These are phyloP conservation scores for Anabas testudineus DNA, from an alignment of 2,797 vertebrate species.

Conservation along the genomic window DNA sequence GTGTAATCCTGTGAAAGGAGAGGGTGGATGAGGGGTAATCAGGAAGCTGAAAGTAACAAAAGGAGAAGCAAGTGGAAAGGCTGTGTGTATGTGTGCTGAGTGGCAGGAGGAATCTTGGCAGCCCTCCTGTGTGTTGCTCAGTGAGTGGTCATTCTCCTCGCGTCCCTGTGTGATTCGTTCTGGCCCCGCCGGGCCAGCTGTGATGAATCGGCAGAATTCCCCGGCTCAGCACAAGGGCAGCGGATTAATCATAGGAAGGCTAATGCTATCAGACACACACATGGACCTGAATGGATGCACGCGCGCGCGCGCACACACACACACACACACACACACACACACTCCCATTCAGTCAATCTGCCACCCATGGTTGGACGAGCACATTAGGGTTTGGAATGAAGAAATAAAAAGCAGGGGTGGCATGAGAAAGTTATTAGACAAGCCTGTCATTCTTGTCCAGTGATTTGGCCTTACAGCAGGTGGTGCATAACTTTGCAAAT, in stretches of 20 bases:
- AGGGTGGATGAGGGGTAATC: slow-evolving; percentile 29
- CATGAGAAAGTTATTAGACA: slow-evolving; percentile 60
- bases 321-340: slow-evolving; percentile 32
- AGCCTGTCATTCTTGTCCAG: slow-evolving; percentile 62
- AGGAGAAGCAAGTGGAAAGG: slow-evolving; percentile 44
- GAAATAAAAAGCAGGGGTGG: slow-evolving; percentile 60
- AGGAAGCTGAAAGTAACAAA: slow-evolving; percentile 59
- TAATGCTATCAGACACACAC: slow-evolving; percentile 75
- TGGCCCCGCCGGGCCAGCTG: slow-evolving; percentile 72
- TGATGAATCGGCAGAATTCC: slow-evolving; percentile 86
- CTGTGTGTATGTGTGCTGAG: slow-evolving; percentile 22
- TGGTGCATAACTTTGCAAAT: slow-evolving; percentile 52
- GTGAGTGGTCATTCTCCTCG: slow-evolving; percentile 80
- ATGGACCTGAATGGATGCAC: background rate
- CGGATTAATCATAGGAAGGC: slow-evolving; percentile 79
- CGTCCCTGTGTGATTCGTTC: slow-evolving; percentile 74
- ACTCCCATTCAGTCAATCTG: slow-evolving; percentile 55
- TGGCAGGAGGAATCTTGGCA: slow-evolving; percentile 73
- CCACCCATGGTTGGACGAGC: slow-evolving; percentile 55
- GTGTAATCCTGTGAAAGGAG: slow-evolving; percentile 7
- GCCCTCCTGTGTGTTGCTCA: slow-evolving; percentile 66
- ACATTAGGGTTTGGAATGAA: slow-evolving; percentile 66
- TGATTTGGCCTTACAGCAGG: slow-evolving; percentile 51
- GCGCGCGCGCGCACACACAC: slow-evolving; percentile 46
- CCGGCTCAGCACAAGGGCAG: slow-evolving; percentile 75